phyloP scores from a whole-genome alignment of 2,113 vertebrate species.

The Opisthocomus hoazin region DNA sequence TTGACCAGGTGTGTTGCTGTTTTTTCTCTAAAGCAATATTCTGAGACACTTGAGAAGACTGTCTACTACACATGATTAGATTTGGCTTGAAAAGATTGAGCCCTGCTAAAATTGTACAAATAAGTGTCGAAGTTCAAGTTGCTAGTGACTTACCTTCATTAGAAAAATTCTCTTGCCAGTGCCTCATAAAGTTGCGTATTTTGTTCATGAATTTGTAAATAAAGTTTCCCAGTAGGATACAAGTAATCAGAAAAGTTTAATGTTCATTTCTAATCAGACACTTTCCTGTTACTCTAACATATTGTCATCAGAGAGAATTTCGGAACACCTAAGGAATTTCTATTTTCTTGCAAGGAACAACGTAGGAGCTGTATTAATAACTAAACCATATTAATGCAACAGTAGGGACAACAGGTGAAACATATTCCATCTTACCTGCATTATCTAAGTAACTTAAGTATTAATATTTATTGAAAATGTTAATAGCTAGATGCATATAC shows the following conservation, averaged over 20 bases:
- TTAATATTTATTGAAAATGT: not conserved
- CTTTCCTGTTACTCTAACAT: not conserved
- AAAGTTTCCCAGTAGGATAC: not conserved
- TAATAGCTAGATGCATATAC: not conserved
- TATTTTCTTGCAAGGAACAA: not conserved
- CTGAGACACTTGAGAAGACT: not conserved
- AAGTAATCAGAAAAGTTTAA: not conserved
- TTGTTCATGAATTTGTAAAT: not conserved
- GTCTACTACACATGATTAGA: not conserved
- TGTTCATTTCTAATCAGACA: not conserved
- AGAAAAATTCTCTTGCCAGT: not conserved
- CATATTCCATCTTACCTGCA: not conserved
- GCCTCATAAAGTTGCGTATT: not conserved
- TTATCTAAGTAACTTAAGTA: not conserved
- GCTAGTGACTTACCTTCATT: not conserved
- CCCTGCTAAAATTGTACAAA: not conserved
- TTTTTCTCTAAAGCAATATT: not conserved
- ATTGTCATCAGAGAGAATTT: not conserved
- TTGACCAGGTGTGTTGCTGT: slow-evolving; percentile 72
- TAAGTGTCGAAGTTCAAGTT: not conserved
- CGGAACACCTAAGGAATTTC: not conserved
- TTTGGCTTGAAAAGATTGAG: not conserved
- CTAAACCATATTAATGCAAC: not conserved
- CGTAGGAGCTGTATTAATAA: not conserved
- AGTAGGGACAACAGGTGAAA: not conserved